phyloP scores from a whole-genome alignment of 2,797 vertebrate species.

The Sebastes oblongus region DNA sequence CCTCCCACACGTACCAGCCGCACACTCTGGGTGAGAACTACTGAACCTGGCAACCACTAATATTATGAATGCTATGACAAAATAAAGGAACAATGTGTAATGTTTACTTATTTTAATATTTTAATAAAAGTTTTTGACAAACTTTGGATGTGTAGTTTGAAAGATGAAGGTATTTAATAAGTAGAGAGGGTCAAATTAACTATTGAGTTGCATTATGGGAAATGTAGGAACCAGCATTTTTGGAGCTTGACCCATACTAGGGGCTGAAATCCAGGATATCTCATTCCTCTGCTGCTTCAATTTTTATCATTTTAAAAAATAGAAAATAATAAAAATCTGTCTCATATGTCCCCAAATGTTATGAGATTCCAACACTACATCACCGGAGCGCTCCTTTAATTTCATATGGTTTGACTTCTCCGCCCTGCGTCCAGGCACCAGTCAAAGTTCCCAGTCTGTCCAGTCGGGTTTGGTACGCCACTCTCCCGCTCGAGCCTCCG shows the following conservation, averaged over 20 bases:
- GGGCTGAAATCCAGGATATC: background rate
- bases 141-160: background rate
- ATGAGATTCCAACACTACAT: background rate
- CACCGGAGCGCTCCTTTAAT: background rate
- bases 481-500: constrained; percentile 93
- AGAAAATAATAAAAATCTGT: background rate
- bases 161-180: background rate
- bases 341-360: background rate
- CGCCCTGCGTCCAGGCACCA: constrained; percentile 84
- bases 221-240: background rate
- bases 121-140: background rate
- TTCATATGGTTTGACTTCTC: background rate
- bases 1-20: constrained; percentile 86
- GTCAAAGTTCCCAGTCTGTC: constrained; percentile 95
- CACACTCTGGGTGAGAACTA: constrained; percentile 85
- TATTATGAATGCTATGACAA: background rate
- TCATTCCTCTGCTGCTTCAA: background rate
- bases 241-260: background rate
- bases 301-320: background rate
- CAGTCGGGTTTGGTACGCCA: constrained; percentile 93
- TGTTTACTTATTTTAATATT: background rate
- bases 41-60: background rate
- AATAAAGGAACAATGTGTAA: background rate
- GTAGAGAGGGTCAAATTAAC: background rate
- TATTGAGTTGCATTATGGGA: background rate